Evolutionary conservation across 2,113 vertebrate genomes (phyloP).

Genomic region (Ginglymostoma cirratum): DNA sequence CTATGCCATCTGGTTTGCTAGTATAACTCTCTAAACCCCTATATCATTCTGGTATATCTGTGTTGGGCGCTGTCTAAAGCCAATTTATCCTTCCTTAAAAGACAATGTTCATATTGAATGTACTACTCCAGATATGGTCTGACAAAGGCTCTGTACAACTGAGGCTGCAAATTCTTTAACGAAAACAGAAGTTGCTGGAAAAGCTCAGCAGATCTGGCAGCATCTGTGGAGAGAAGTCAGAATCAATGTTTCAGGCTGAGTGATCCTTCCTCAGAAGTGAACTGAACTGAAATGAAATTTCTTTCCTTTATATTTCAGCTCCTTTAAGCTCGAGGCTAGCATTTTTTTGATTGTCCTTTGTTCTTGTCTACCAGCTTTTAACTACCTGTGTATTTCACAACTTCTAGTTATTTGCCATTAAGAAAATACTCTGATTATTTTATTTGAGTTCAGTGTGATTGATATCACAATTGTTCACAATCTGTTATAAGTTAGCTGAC

Average conservation of each 20-base stretch:
- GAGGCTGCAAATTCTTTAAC: neutral
- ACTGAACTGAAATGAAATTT: neutral
- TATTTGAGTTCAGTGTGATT: neutral
- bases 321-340: neutral
- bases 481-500: neutral
- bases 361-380: neutral
- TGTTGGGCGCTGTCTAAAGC: neutral
- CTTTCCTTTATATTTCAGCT: neutral
- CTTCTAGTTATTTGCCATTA: neutral
- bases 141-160: neutral
- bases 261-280: too few relatives aligned
- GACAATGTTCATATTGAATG: neutral
- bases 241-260: too few relatives aligned
- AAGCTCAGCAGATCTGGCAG: too few relatives aligned
- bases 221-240: too few relatives aligned
- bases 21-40: neutral
- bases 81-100: neutral
- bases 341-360: neutral
- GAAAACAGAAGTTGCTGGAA: too few relatives aligned
- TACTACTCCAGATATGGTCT: neutral
- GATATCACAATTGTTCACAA: neutral
- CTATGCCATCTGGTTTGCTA: neutral
- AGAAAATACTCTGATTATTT: neutral
- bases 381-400: neutral
- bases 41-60: neutral